Conservation (phyloP, 1,140 invertebrate genomes). For the Drosophila murphyi region DNA sequence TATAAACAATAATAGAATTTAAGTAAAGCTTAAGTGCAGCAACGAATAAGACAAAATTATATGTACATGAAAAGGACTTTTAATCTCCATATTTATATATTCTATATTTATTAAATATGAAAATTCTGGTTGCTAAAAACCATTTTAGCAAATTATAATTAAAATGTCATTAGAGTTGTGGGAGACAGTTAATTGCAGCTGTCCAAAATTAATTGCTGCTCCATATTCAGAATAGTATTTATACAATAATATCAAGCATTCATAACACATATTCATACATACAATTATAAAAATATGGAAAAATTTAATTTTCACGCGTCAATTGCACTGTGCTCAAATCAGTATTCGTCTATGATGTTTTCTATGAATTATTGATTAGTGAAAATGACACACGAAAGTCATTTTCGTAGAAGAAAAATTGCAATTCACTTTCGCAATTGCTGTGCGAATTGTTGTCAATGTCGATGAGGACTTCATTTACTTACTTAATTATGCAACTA, state of each 20-base stretch:
- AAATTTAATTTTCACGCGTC: not conserved
- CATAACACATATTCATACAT: not conserved
- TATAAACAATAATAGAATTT: too few species aligned
- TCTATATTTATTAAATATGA: not conserved
- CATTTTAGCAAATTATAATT: not conserved
- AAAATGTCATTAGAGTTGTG: not conserved
- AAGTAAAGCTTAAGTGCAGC: too few species aligned
- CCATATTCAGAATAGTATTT: not conserved
- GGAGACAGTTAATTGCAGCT: not conserved
- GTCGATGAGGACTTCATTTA: too few species aligned
- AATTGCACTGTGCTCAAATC: not conserved
- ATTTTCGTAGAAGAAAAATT: conserved; percentile 10
- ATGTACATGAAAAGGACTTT: not conserved
- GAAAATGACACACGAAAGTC: conserved; percentile 19
- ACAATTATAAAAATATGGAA: too few species aligned
- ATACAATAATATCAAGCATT: not conserved
- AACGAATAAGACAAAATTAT: not conserved
- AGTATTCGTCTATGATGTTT: conserved; percentile 13
- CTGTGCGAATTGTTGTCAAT: conserved; percentile 62
- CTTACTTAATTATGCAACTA: too few species aligned
- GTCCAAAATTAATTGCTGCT: not conserved
- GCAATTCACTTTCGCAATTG: conserved; percentile 49
- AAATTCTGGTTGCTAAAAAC: not conserved
- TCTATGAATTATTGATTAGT: conserved; percentile 58
- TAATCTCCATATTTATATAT: not conserved